Evolutionary conservation across 2,888 invertebrate species (phyloP), one percentile per base, ranked within the genome.

Genomic region (Acronicta alni): DNA sequence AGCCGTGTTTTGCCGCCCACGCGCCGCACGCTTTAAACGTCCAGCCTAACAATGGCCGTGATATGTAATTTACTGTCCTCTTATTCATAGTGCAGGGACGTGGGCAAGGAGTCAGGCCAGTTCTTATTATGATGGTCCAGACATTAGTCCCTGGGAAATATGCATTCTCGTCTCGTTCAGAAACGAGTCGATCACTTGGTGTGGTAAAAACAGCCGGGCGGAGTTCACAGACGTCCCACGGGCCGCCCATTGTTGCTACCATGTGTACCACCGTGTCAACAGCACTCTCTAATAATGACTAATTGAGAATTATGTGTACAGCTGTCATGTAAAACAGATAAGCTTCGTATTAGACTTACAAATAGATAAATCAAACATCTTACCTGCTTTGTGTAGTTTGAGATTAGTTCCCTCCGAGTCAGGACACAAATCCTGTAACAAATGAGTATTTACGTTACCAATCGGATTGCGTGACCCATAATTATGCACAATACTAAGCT

Each of bases 181-280:
- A 71, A 57, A 70, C 77, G 80, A 81, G 77, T 80, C 79, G 72
- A 80, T 77, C 81, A 79, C 79, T 82, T 74, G 78, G 75, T 71
- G 73, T 75, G 68, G 80, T 85, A 86, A 89, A 89, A 89, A 88
- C 75, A 77, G 77, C 70, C 77, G 77, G 82, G 74, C 70, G 77
- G 83, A 90, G 91, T 90, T 92, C 91, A 89, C 77, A 70, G 67
- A 66, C 81, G 83, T 89, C 90, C 70, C 90, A 89, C 89, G 90
- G 75, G 78, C 76, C 61, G 58, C 64, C 77, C 68, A 86, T 86
- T 85, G 83, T 85, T 82, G 74, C 59, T 72, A 65, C 61, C 79
- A 75, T 79, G 74, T 82, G 47, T 81, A 79, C 76, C 67, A 79
- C 68, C 70, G 63, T 81, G 83, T 67, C 80, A 77, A 59, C 62